Conservation (phyloP, 2,797 vertebrate species). For the Microctenopoma steveboyesi region DNA sequence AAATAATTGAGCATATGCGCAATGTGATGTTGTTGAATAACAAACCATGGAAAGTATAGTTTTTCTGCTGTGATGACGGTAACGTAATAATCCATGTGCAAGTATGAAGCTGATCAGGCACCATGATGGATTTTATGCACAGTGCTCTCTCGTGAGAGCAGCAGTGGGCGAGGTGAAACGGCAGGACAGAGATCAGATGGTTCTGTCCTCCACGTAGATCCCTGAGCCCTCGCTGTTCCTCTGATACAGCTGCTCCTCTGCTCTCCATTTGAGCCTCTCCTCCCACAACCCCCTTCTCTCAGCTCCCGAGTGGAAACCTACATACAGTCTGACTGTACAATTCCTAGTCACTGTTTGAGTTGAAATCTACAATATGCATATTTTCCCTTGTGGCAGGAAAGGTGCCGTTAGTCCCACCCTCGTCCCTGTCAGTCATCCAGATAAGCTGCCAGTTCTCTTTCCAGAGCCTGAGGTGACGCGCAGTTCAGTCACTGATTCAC, state of each 20-base stretch:
- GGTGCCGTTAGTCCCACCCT: not conserved
- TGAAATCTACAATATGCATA: conserved; percentile 6
- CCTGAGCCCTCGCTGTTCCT: conserved; percentile 53
- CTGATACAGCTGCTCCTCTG: conserved; percentile 72
- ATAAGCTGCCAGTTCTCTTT: conserved; percentile 15
- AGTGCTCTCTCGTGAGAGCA: conserved; percentile 53
- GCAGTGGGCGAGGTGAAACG: conserved; percentile 60
- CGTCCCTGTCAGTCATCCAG: conserved; percentile 20
- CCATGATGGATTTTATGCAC: conserved; percentile 22
- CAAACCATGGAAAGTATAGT: not conserved
- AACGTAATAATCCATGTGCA: conserved; percentile 7
- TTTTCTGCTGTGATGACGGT: conserved; percentile 14
- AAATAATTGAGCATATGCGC: not conserved
- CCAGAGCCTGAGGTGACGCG: conserved; percentile 24
- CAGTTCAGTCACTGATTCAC: not conserved
- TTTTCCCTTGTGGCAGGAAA: conserved; percentile 9
- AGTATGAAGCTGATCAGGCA: conserved; percentile 4
- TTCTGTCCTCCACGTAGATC: conserved; percentile 55
- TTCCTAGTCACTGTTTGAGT: conserved; percentile 22
- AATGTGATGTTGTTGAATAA: not conserved
- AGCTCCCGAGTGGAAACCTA: conserved; percentile 30
- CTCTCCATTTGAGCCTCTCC: conserved; percentile 44
- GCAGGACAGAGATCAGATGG: conserved; percentile 74
- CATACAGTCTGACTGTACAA: conserved; percentile 25
- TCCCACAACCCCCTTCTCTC: conserved; percentile 50